Base-by-base conservation (phyloP, 2,797 vertebrate species). In the Trematomus bernacchii region DNA sequence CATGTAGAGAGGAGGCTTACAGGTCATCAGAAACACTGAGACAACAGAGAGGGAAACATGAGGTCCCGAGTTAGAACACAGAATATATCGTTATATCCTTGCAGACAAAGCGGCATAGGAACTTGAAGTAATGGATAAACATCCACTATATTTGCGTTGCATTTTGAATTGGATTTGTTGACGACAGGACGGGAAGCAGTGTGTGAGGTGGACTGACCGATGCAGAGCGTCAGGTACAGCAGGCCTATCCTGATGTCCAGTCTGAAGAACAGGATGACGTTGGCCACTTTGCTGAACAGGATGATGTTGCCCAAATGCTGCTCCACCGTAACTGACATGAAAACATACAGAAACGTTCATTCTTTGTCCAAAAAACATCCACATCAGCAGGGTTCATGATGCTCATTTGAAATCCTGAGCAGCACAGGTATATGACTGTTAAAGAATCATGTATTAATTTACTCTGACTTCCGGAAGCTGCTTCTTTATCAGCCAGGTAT, bases 241-340 rank as follows among this genome's bases (percentile, higher is more conserved):
- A 99, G 92, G 3, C 98, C 98, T 96, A 99, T 96, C 71, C 97
- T 95, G 61, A 98, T 90, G 89, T 99, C 98, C 60, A 99, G 94
- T 72, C 98, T 95, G 94, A 99, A 99, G 94, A 99, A 99, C 77
- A 99, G 95, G 79, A 99, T 97, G 21, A 95, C 95, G 0, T 99
- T 99, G 66, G 98, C 98, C 83, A 99, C 98, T 91, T 99, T 99
- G 86, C 96, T 97, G 89, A 99, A 99, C 90, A 99, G 96, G 90
- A 99, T 97, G 91, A 99, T 97, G 85, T 99, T 99, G 42, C 98
- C 98, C 0, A 99, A 88, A 16, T 99, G 98, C 81, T 99, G 98
- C 86, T 99, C 98, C 93, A 99, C 96, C 0, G 98, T 99, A 76
- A 99, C 97, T 98, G 92, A 0, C 10, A 37, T 1, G 10, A 40